Base-by-base conservation (phyloP, 1,140 invertebrate genomes). In the Microplitis demolitor region DNA sequence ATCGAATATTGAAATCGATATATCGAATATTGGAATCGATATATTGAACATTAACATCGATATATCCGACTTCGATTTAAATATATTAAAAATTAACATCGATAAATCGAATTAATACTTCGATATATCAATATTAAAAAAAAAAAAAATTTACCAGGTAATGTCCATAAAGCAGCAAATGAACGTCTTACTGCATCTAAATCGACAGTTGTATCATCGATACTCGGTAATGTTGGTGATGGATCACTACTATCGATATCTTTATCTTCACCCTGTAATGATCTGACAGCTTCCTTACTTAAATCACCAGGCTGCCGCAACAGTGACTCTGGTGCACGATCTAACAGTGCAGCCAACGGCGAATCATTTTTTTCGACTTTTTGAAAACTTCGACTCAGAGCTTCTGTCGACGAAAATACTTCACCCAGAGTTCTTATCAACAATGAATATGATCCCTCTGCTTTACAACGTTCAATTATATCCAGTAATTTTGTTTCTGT, bases 251-350 rank as follows among this genome's bases (percentile, higher is more conserved):
- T 91, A 80, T 95, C 94, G 75, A 94, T 90, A 84, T 96, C 94
- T 83, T 96, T 96, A 76, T 96, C 95, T 82, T 96, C 95, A 56
- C 91, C 92, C 83, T 94, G 94, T 34, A 93, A 82, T 14, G 90
- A 89, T 66, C 92, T 84, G 68, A 92, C 86, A 76, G 92, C 90
- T 87, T 93, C 91, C 84, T 94, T 91, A 76, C 91, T 90, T 24
- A 92, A 81, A 78, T 87, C 85, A 31, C 84, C 82, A 3, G 83
- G 79, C 66, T 83, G 83, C 33, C 82, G 81, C 13, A 87, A 73
- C 51, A 87, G 75, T 56, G 78, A 81, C 51, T 80, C 82, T n/a
- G 88, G 85, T 63, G 88, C 83, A 78, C 85, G 85, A 73, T 89
- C 85, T n/a, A 89, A 76, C 66, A 89, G 83, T 24, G 87, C 87